Evolutionary conservation across 1,140 invertebrate species (phyloP), one percentile per base, ranked within the genome.

Genomic region (Cydia pomonella): DNA sequence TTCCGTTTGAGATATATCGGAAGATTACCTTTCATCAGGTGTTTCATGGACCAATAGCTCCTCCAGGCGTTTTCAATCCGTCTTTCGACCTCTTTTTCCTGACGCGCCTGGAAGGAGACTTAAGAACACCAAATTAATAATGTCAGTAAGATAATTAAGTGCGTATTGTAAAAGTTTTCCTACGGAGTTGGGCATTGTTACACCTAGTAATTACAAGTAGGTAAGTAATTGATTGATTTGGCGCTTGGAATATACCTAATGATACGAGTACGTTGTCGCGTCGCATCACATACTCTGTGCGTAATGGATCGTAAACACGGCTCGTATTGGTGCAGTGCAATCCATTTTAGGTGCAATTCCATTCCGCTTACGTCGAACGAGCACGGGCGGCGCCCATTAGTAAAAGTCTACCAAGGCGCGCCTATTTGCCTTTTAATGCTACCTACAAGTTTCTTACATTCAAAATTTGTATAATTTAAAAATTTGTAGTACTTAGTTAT

Each of bases 301-400:
- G 72, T 85, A 83, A 87, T 85, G 82, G 81, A 84, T 85, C 76
- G 81, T 84, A 82, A 84, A 84, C 78, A 83, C 72, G 73, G 53
- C 38, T 53, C 38, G 71, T 50, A 50, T 63, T 75, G 76, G 72
- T 79, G 73, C 74, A 74, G 79, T 84, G 84, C 84, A 87, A 88
- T 85, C 82, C 81, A 86, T 85, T 85, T 82, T 72, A 82, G 77
- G 73, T 86, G 82, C 82, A 84, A 83, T 87, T 78, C 79, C 80
- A 83, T 77, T 82, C 79, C 64, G 41, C 64, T 38, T 29, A n/a
- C 25, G 63, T 33, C 1, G 63, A 64, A 13, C 27, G 63, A 29
- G 23, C 33, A 10, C 64, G 64, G 53, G 82, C 53, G 72, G 44
- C 73, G 21, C 74, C 75, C 73, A 77, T 77, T 78, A 84, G 79